Conservation (phyloP, 37 sponge, comb jelly and placozoan species). For the Crambe crambe region DNA sequence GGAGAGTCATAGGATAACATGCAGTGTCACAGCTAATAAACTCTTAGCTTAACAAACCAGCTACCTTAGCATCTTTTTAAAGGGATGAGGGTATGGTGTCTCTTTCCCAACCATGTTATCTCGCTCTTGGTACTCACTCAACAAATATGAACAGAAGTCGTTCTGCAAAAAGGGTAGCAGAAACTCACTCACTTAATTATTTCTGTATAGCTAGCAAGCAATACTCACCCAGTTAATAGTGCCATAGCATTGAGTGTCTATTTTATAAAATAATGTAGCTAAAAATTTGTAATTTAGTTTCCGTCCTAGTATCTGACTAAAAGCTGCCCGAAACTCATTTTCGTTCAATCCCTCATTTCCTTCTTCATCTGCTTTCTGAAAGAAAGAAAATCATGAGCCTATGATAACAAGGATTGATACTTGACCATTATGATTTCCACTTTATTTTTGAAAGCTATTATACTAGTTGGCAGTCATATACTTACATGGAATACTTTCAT, state of each 20-base stretch:
- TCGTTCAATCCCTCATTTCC: constrained; percentile 87
- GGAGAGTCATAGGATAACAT: not conserved
- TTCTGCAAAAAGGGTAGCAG: constrained; percentile 64
- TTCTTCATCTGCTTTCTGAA: constrained; percentile 83
- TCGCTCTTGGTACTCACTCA: constrained; percentile 91
- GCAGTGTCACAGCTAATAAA: not conserved
- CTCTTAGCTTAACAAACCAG: not conserved
- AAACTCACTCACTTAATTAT: no score
- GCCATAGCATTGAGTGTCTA: constrained; percentile 91
- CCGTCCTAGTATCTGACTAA: constrained; percentile 76
- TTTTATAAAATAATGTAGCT: constrained; percentile 92
- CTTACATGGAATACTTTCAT: constrained; percentile 87
- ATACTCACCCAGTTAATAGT: constrained; percentile 89
- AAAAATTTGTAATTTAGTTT: constrained; percentile 74
- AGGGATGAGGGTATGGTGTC: constrained; percentile 76
- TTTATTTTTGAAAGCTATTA: not conserved
- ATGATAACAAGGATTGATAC: not conserved
- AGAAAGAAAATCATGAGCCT: no score
- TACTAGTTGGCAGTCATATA: not conserved
- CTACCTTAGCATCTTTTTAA: constrained; percentile 47
- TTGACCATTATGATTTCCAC: not conserved
- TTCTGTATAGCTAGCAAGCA: not conserved
- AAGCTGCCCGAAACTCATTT: constrained; percentile 79
- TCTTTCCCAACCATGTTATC: constrained; percentile 78
- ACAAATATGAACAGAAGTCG: constrained; percentile 97